Evolutionary conservation across 1,140 invertebrate species (phyloP).

Genomic region (Drosophila quadrilineata): DNA sequence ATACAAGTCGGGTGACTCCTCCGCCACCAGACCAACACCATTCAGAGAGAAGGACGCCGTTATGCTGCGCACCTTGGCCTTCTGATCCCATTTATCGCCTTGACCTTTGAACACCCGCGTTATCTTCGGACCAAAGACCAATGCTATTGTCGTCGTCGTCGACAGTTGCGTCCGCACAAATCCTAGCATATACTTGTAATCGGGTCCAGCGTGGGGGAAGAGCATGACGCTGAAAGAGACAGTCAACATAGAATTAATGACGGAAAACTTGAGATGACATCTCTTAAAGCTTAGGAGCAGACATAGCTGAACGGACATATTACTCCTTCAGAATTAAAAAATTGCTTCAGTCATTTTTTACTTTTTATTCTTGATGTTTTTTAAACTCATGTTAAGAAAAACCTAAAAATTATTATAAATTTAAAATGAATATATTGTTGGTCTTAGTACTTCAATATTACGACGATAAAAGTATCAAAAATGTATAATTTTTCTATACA

Average conservation of each 20-base stretch:
- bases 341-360: no score
- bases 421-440: no score
- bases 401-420: no score
- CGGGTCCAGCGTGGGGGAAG: slow-evolving; percentile 91
- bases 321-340: no score
- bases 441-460: no score
- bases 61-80: slow-evolving; percentile 89
- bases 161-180: slow-evolving; percentile 93
- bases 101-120: slow-evolving; percentile 90
- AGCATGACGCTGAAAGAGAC: slow-evolving; percentile 84
- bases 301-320: no score
- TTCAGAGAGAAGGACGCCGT: slow-evolving; percentile 93
- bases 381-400: no score
- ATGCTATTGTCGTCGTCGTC: slow-evolving; percentile 90
- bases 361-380: no score
- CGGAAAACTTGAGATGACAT: background rate
- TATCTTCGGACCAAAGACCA: slow-evolving; percentile 94
- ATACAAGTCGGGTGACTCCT: slow-evolving; percentile 91
- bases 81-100: slow-evolving; percentile 92
- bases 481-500: no score
- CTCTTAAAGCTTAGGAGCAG: no score
- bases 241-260: background rate
- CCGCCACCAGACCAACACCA: slow-evolving; percentile 88
- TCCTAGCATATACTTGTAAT: slow-evolving; percentile 93
- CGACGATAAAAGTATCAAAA: no score